phyloP scores from a whole-genome alignment of 2,113 vertebrate species.

The Albula glossodonta region DNA sequence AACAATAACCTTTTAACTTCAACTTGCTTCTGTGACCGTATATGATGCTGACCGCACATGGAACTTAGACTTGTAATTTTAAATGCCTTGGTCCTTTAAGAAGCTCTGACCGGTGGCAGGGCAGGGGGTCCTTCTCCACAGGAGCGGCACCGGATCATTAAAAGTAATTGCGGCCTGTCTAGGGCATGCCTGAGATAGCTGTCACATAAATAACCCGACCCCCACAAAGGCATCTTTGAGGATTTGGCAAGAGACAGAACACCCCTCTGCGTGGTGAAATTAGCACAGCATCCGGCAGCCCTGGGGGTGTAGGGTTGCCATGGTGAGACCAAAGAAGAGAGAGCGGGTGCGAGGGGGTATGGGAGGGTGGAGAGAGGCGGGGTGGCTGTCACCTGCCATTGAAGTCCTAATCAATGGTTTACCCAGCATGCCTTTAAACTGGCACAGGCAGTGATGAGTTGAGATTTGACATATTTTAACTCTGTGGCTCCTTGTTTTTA shows the following conservation, averaged over 20 bases:
- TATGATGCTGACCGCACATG: background rate
- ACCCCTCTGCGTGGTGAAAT: background rate
- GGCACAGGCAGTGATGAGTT: too few relatives aligned
- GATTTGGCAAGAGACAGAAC: background rate
- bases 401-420: conserved; percentile 39
- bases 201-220: background rate
- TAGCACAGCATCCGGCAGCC: conserved; percentile 1
- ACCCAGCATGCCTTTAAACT: conserved; percentile 28
- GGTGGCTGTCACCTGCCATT: conserved; percentile 34
- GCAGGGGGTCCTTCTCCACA: background rate
- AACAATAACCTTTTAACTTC: too few relatives aligned
- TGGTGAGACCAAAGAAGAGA: conserved; percentile 36
- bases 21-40: background rate
- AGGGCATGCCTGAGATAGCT: background rate
- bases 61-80: background rate
- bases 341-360: conserved; percentile 9
- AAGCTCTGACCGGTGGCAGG: background rate
- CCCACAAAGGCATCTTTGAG: background rate
- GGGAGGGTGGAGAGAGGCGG: background rate
- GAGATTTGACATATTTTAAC: too few relatives aligned
- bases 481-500: too few relatives aligned
- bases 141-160: background rate
- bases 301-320: conserved; percentile 29
- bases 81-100: background rate
- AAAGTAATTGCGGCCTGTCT: background rate